These are phyloP conservation scores for Apamea crenata DNA, from an alignment of 2,888 invertebrate genomes.

Conservation along the genomic window DNA sequence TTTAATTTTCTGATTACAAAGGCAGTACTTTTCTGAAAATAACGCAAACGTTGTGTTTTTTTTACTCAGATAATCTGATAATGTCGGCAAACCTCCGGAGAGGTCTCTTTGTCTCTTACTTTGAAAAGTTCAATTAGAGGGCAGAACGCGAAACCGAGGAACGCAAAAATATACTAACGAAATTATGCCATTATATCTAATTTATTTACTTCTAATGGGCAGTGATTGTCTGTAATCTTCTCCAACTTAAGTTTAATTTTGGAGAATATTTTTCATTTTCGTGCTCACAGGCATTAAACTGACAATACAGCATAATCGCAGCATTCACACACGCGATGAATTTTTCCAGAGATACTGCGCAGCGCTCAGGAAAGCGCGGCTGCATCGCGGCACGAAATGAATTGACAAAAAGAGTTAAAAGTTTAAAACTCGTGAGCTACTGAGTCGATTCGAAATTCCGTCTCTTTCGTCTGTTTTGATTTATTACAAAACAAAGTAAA, in stretches of 20 bases:
- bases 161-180: constrained; percentile 43
- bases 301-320: constrained; percentile 31
- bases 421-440: constrained; percentile 39
- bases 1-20: constrained; percentile 70
- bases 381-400: constrained; percentile 40
- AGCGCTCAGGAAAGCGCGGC: constrained; percentile 21
- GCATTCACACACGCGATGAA: constrained; percentile 29
- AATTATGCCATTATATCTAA: constrained; percentile 46
- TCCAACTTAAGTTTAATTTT: constrained; percentile 12
- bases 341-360: constrained; percentile 18
- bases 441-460: constrained; percentile 30
- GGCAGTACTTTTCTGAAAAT: constrained; percentile 63
- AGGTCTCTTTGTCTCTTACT: constrained; percentile 59
- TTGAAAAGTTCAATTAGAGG: constrained; percentile 61
- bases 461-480: constrained; percentile 20
- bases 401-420: constrained; percentile 55
- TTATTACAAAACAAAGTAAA: constrained; percentile 18
- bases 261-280: constrained; percentile 28
- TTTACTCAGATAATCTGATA: constrained; percentile 68
- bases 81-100: constrained; percentile 64
- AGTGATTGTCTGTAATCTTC: constrained; percentile 22
- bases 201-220: constrained; percentile 44
- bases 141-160: constrained; percentile 36
- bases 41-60: constrained; percentile 65
- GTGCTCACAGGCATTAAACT: constrained; percentile 23